phyloP scores from a whole-genome alignment of 2,113 vertebrate species.

The Pomatostomus ruficeps region DNA sequence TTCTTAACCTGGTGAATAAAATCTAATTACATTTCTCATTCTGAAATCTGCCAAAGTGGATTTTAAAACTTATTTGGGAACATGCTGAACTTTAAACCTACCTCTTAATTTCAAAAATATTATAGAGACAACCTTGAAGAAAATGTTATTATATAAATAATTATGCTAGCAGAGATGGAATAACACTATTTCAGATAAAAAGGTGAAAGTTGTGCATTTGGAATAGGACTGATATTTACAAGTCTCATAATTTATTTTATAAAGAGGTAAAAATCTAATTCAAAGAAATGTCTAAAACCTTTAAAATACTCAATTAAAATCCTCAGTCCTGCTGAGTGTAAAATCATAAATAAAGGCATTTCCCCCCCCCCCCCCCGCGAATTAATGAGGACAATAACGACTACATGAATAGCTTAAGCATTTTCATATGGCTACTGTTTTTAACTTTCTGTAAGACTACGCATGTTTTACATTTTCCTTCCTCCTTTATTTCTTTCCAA shows the following conservation, averaged over 20 bases:
- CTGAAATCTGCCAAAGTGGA: neutral
- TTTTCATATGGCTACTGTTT: neutral
- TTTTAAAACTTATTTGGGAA: neutral
- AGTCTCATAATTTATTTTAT: neutral
- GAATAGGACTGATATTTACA: neutral
- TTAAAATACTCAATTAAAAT: neutral
- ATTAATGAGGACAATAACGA: neutral
- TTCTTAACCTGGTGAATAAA: neutral
- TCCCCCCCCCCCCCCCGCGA: rapidly evolving
- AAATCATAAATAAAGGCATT: neutral
- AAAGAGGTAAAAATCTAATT: neutral
- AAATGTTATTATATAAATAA: neutral
- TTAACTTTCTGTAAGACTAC: neutral
- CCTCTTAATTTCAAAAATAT: neutral
- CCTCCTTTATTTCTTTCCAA: neutral
- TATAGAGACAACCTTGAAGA: neutral
- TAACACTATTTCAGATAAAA: neutral
- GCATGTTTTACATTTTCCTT: neutral
- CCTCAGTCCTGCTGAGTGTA: neutral
- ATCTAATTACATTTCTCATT: neutral
- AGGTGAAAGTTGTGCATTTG: neutral
- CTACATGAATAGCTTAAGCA: neutral
- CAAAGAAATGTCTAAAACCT: neutral
- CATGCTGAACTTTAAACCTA: neutral
- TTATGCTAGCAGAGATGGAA: neutral